Conservation (phyloP, 2,888 invertebrate genomes). For the Papilio elwesi region DNA sequence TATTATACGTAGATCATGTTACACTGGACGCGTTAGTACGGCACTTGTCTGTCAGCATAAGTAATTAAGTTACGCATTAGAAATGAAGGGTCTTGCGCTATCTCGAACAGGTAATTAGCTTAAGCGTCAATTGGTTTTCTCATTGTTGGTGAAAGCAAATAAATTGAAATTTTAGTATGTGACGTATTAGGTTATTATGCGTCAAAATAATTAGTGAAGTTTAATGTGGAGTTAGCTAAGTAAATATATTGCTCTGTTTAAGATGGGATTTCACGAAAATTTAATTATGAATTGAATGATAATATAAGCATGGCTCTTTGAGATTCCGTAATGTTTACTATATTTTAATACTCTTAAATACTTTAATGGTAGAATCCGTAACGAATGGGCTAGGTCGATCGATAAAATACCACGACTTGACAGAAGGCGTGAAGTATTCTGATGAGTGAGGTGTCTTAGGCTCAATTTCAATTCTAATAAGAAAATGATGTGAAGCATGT, state of each 20-base stretch:
- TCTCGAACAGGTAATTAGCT: constrained; percentile 77
- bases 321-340: too few relatives aligned
- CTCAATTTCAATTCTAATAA: too few relatives aligned
- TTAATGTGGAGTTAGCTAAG: constrained; percentile 7
- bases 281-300: neutral
- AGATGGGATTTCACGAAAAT: neutral
- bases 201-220: constrained; percentile 24
- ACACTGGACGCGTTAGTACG: constrained; percentile 54
- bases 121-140: constrained; percentile 66
- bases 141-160: constrained; percentile 55
- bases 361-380: too few relatives aligned
- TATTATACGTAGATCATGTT: constrained; percentile 34
- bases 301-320: neutral
- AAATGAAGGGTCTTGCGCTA: constrained; percentile 75
- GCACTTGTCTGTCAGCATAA: constrained; percentile 69
- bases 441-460: too few relatives aligned
- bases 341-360: too few relatives aligned
- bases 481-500: too few relatives aligned
- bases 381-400: too few relatives aligned
- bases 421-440: too few relatives aligned
- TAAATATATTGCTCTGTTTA: constrained; percentile 15
- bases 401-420: too few relatives aligned
- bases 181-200: constrained; percentile 35
- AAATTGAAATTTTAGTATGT: constrained; percentile 45
- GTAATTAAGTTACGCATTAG: constrained; percentile 78